Conservation (phyloP, 1,140 invertebrate genomes). For the Radopholus similis region DNA sequence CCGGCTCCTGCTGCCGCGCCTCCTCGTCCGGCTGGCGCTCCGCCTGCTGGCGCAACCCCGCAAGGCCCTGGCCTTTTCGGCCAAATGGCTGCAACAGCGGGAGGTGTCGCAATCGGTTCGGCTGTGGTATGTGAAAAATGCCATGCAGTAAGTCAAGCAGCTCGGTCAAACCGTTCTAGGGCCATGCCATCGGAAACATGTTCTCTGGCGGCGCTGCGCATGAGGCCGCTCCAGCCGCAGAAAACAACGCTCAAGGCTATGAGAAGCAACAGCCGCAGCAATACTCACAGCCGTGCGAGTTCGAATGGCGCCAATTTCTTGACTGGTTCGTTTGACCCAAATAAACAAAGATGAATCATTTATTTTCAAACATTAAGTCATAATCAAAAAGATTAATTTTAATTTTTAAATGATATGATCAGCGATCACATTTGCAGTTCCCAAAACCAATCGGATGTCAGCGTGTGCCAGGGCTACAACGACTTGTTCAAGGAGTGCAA, state of each 20-base stretch:
- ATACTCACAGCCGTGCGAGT: slow-evolving; percentile 36
- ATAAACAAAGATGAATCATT: no score
- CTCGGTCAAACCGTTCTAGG: slow-evolving; percentile 14
- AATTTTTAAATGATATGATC: neutral
- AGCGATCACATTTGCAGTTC: slow-evolving; percentile 24
- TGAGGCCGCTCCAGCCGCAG: slow-evolving; percentile 13
- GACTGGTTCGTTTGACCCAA: no score
- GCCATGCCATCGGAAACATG: slow-evolving; percentile 45
- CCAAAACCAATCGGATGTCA: slow-evolving; percentile 35
- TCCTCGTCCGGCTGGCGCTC: slow-evolving; percentile 3
- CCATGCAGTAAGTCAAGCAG: neutral
- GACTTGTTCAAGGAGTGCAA: slow-evolving; percentile 51
- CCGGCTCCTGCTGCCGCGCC: slow-evolving; percentile 3
- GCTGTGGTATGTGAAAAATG: slow-evolving; percentile 35
- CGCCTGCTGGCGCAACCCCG: slow-evolving; percentile 32
- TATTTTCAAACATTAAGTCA: no score
- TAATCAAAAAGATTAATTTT: no score
- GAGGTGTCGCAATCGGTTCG: slow-evolving; percentile 61
- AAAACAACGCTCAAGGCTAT: neutral
- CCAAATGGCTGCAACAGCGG: slow-evolving; percentile 59
- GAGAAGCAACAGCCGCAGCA: slow-evolving; percentile 21
- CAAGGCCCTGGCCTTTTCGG: slow-evolving; percentile 53
- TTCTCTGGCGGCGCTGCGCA: slow-evolving; percentile 32
- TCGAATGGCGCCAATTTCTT: slow-evolving; percentile 48
- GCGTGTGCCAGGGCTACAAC: slow-evolving; percentile 41